These are phyloP conservation scores for Dufourea novaeangliae DNA, from an alignment of 1,140 invertebrate genomes.

Conservation along the genomic window DNA sequence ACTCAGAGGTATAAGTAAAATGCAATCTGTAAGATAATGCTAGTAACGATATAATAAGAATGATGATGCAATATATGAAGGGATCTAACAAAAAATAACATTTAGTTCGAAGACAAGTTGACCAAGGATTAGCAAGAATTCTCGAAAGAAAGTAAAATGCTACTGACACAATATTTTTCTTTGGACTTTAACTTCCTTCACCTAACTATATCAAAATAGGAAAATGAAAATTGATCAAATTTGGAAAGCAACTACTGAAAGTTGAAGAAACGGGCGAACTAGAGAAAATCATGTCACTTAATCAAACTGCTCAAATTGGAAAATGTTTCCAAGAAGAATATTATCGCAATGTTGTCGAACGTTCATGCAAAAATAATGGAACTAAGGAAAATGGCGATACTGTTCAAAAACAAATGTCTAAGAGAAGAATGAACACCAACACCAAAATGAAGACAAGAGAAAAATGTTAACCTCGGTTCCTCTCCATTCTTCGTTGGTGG, in stretches of 20 bases:
- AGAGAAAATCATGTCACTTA: slow-evolving; percentile 4
- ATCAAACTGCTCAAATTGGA: neutral
- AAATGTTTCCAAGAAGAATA: slow-evolving; percentile 12
- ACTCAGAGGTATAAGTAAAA: slow-evolving; percentile 25
- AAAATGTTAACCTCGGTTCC: slow-evolving; percentile 76
- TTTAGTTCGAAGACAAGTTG: neutral
- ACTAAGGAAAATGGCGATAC: slow-evolving; percentile 43
- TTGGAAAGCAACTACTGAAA: slow-evolving; percentile 17
- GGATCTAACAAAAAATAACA: neutral
- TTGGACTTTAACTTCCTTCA: slow-evolving; percentile 9
- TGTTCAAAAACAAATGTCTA: slow-evolving; percentile 9
- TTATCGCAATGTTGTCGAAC: slow-evolving; percentile 34
- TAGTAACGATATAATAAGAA: neutral
- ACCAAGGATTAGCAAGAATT: slow-evolving; percentile 49
- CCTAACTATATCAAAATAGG: neutral
- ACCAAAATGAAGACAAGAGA: slow-evolving; percentile 69
- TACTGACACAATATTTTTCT: neutral
- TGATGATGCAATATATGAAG: slow-evolving; percentile 6
- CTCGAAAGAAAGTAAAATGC: slow-evolving; percentile 11
- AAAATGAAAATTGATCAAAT: neutral
- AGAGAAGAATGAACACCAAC: slow-evolving; percentile 66
- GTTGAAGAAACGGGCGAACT: slow-evolving; percentile 15
- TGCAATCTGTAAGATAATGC: neutral
- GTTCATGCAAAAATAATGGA: slow-evolving; percentile 45
- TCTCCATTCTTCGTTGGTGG: slow-evolving; percentile 75